Conservation (phyloP, 92 coral and sea anemone species). For the Actinostola sp. region DNA sequence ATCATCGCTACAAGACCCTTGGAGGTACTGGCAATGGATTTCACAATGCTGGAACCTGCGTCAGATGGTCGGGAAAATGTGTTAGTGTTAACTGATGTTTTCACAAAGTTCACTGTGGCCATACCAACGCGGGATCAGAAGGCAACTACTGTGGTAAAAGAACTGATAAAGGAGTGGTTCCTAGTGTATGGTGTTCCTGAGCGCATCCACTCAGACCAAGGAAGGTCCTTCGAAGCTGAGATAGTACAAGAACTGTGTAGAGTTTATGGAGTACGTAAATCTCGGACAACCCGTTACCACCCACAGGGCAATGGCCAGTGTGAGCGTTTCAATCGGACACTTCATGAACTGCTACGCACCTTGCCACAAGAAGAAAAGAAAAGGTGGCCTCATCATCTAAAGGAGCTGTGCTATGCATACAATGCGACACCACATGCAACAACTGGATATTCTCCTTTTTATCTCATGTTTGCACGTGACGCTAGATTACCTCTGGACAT, state of each 20-base stretch:
- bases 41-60: slow-evolving; percentile 40
- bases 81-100: slow-evolving; percentile 23
- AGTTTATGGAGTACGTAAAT: background rate
- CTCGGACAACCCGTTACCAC: too few species aligned
- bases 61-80: slow-evolving; percentile 34
- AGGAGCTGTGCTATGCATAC: too few species aligned
- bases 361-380: too few species aligned
- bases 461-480: too few species aligned
- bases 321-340: too few species aligned
- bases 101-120: slow-evolving; percentile 28
- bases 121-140: slow-evolving; percentile 36
- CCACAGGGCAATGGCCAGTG: too few species aligned
- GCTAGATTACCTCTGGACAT: too few species aligned
- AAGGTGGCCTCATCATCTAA: too few species aligned
- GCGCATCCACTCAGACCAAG: slow-evolving; percentile 68
- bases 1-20: slow-evolving; percentile 43
- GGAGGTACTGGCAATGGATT: slow-evolving; percentile 59
- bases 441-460: too few species aligned
- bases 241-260: slow-evolving; percentile 50
- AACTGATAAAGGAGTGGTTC: slow-evolving; percentile 40
- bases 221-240: slow-evolving; percentile 58
- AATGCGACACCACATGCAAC: too few species aligned
- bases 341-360: too few species aligned
- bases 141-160: slow-evolving; percentile 39
- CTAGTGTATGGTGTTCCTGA: slow-evolving; percentile 47